Conservation (phyloP, 92 coral and sea anemone species). For the Actinostola sp. region DNA sequence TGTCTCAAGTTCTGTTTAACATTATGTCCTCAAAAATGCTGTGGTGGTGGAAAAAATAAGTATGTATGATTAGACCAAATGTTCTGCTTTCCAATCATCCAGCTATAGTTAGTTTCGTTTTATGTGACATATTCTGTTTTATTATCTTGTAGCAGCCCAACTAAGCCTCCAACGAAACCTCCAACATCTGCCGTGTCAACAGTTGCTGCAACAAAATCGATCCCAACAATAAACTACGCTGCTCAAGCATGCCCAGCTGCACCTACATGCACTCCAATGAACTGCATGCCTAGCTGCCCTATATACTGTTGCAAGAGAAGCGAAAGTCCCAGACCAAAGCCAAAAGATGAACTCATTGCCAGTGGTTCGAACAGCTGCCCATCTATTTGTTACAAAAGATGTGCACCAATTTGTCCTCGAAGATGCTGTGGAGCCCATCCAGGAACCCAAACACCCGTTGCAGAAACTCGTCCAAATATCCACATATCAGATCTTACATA, state of each 20-base stretch:
- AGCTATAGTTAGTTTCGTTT: background rate
- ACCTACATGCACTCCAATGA: constrained; percentile 26
- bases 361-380: constrained; percentile 62
- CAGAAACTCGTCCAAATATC: constrained; percentile 58
- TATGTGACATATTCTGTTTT: background rate
- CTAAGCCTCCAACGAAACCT: constrained; percentile 32
- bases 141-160: background rate
- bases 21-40: constrained; percentile 85
- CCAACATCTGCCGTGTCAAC: constrained; percentile 33
- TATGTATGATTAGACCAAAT: background rate
- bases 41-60: constrained; percentile 38
- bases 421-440: constrained; percentile 96
- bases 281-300: constrained; percentile 72
- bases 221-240: constrained; percentile 16
- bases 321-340: constrained; percentile 75
- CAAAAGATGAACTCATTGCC: constrained; percentile 40
- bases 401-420: constrained; percentile 81
- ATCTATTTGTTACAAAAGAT: constrained; percentile 64
- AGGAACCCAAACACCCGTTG: constrained; percentile 2
- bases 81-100: too few relatives aligned
- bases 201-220: constrained; percentile 43
- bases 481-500: constrained; percentile 52
- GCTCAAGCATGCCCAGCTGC: constrained; percentile 22
- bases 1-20: constrained; percentile 87
- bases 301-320: constrained; percentile 75